Conservation (phyloP, 1,140 invertebrate species). For the Macrosteles quadrilineatus region DNA sequence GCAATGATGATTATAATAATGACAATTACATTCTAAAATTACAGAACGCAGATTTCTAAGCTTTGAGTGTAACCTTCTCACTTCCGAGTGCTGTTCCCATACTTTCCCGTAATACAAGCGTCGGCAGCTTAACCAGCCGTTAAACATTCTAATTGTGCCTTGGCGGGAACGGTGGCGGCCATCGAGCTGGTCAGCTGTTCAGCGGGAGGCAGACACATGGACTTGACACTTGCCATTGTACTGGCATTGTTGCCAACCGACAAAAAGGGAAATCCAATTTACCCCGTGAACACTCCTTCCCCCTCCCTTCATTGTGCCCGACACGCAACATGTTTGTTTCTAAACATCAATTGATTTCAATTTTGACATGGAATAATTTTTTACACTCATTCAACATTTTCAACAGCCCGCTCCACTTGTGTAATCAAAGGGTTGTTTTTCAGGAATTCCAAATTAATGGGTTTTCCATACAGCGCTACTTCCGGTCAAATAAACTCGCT, state of each 20-base stretch:
- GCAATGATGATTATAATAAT: too few species aligned
- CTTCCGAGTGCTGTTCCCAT: too few species aligned
- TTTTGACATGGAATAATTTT: constrained; percentile 33
- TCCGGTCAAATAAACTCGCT: constrained; percentile 7
- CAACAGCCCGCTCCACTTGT: not conserved
- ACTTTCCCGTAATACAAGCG: too few species aligned
- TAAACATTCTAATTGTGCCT: not conserved
- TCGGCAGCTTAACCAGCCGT: too few species aligned
- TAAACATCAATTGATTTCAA: constrained; percentile 34
- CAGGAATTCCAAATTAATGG: constrained; percentile 30
- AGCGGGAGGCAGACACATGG: constrained; percentile 23
- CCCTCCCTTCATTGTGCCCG: constrained; percentile 3
- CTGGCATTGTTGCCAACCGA: constrained; percentile 31
- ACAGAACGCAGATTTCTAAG: too few species aligned
- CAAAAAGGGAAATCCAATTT: constrained; percentile 37
- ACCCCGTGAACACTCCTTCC: constrained; percentile 16
- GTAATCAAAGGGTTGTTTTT: constrained; percentile 31
- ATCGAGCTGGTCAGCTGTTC: not conserved
- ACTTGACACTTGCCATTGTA: constrained; percentile 33
- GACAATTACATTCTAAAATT: too few species aligned
- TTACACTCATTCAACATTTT: constrained; percentile 21
- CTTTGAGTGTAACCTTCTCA: too few species aligned
- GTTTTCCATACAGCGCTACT: constrained; percentile 17
- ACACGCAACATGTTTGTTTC: constrained; percentile 33
- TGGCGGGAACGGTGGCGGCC: not conserved